Conservation (phyloP, 2,797 vertebrate species). For the Carapus acus region DNA sequence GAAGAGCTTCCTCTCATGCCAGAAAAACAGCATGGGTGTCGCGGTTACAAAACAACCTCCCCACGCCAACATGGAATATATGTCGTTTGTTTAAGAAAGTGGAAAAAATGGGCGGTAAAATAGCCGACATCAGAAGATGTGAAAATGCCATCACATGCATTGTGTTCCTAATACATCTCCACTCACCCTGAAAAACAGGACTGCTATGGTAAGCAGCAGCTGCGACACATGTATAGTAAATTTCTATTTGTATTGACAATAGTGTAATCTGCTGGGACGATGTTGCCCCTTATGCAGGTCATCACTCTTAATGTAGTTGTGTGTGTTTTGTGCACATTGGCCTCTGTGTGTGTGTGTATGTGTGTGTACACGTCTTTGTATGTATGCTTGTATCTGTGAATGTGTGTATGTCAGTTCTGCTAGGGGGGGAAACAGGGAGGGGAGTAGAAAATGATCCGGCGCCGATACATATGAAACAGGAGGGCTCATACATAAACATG, state of each 20-base stretch:
- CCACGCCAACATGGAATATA: not conserved
- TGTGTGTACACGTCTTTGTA: slow-evolving; percentile 39
- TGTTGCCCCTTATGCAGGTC: slow-evolving; percentile 91
- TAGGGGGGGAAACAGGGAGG: slow-evolving; percentile 70
- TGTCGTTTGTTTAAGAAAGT: slow-evolving; percentile 24
- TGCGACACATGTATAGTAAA: slow-evolving; percentile 69
- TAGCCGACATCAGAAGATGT: slow-evolving; percentile 5
- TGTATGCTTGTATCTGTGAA: slow-evolving; percentile 58
- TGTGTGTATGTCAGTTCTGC: slow-evolving; percentile 80
- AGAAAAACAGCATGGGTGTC: too few relatives aligned
- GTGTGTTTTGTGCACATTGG: slow-evolving; percentile 27
- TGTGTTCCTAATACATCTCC: slow-evolving; percentile 52
- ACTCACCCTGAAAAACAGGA: slow-evolving; percentile 51
- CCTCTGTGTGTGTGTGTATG: slow-evolving; percentile 29
- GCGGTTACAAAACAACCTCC: slow-evolving; percentile 8
- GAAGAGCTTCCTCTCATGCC: too few relatives aligned
- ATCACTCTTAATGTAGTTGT: slow-evolving; percentile 91
- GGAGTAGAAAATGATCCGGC: slow-evolving; percentile 86
- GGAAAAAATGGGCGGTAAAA: slow-evolving; percentile 33
- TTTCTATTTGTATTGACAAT: slow-evolving; percentile 93
- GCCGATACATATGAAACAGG: slow-evolving; percentile 99
- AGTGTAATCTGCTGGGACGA: slow-evolving; percentile 94
- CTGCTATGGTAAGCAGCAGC: slow-evolving; percentile 54
- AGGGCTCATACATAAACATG: slow-evolving; percentile 99
- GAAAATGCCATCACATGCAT: slow-evolving; percentile 52